Evolutionary conservation across 2,888 invertebrate genomes (phyloP), one percentile per base, ranked within the genome.

Genomic region (Philopedon plagiatum): DNA sequence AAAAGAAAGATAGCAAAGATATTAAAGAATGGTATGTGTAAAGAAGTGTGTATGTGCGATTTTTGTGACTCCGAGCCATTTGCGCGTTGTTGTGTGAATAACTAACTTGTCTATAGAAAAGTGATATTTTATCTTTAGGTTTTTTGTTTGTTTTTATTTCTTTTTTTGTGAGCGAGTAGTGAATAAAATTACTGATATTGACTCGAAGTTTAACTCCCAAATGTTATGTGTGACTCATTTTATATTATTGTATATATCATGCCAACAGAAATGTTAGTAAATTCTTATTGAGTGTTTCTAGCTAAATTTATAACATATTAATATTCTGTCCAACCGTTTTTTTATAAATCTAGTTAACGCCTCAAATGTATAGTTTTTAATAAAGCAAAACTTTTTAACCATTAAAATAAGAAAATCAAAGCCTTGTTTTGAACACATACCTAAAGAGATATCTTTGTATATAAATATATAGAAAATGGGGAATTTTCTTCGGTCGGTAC

Each of bases 1-100:
- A 93, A 86, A 94, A 94, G 83, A 89, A 91, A 75, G 91, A 92
- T 84, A 90, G 93, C 75, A 95, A 95, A 89, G 95, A 96, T 85
- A 94, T 97, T 84, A 97, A 97, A 88, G 97, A 97, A 89, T 97
- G 97, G 97, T 97, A 97, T 86, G 97, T 97, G 86, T 96, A 93
- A 90, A 80, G 71, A 69, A 32, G 29, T 26, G 37, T 26, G 64
- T 73, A 39, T 26, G 34, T 37, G 62, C 15, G 51, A 60, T 46
- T 61, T 67, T 46, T 63, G 75, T 78, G 80, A 83, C 82, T 83
- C 83, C 83, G 83, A 83, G 83, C 83, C 83, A 83, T 78, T 74
- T 49, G 60, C 46, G 57, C 51, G 39, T 29, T 41, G 18, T 44
- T 46, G 56, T 39, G 65, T 61, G 54, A 58, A 44, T 63, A 37